Evolutionary conservation across 2,888 invertebrate genomes (phyloP).

Genomic region (Napeogenes sylphis): DNA sequence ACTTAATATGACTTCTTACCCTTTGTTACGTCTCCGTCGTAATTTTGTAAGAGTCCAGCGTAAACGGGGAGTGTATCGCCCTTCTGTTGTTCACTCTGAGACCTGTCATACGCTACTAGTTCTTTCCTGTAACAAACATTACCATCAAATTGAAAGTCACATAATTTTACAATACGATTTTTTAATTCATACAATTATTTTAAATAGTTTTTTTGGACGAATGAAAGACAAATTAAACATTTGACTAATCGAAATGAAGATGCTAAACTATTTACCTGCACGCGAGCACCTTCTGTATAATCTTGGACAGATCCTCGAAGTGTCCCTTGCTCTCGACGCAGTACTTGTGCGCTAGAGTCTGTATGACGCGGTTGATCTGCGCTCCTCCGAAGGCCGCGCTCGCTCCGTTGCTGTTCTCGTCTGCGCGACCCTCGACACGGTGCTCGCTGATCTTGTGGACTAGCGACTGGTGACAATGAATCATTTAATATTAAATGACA

Average conservation of each 20-base stretch:
- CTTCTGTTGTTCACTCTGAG: constrained; percentile 82
- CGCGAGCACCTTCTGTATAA: constrained; percentile 93
- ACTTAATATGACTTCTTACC: constrained; percentile 39
- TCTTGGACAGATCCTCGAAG: constrained; percentile 95
- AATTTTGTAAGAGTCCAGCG: constrained; percentile 68
- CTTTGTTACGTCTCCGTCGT: constrained; percentile 66
- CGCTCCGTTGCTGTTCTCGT: constrained; percentile 70
- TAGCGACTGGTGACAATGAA: constrained; percentile 71
- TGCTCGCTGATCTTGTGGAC: constrained; percentile 93
- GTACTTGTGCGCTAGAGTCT: constrained; percentile 95
- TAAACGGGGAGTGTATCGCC: constrained; percentile 68
- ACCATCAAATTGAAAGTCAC: not conserved
- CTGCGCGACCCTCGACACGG: constrained; percentile 82
- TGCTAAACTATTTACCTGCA: constrained; percentile 77
- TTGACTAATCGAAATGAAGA: no score
- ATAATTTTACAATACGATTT: not conserved
- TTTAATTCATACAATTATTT: no score
- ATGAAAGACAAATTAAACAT: not conserved
- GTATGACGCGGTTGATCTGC: constrained; percentile 94
- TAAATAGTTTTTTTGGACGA: not conserved
- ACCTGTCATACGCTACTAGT: constrained; percentile 92
- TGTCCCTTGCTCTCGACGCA: constrained; percentile 96
- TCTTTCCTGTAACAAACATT: constrained; percentile 78
- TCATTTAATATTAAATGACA: constrained; percentile 15
- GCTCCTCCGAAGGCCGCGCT: constrained; percentile 77